phyloP scores from a whole-genome alignment of 1,140 invertebrate species.

The Nymphalis io region DNA sequence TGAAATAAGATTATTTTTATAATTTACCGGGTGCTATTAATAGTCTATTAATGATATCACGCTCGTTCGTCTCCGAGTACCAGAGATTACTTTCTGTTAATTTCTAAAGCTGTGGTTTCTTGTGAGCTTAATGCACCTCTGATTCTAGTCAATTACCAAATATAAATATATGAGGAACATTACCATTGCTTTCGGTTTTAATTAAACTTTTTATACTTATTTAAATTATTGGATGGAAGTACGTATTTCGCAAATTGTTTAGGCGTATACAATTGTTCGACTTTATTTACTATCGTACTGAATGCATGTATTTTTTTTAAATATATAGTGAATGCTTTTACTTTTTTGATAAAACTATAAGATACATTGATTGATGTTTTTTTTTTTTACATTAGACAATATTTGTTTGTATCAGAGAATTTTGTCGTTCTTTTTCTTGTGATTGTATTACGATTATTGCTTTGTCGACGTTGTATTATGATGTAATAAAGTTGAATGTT shows the following conservation, averaged over 20 bases:
- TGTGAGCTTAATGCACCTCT: background rate
- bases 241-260: no score
- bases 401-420: background rate
- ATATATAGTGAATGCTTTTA: no score
- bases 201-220: no score
- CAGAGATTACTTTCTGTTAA: no score
- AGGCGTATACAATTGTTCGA: no score
- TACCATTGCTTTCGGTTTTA: no score
- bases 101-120: no score
- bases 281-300: no score
- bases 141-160: constrained; percentile 15
- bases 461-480: background rate
- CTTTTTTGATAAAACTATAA: no score
- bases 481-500: constrained; percentile 15
- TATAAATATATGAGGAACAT: background rate
- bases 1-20: constrained; percentile 25
- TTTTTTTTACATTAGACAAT: background rate
- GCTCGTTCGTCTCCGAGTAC: background rate
- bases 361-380: no score
- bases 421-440: background rate
- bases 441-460: background rate
- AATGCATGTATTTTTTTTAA: no score
- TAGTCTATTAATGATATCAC: background rate
- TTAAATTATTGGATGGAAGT: no score
- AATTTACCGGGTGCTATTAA: background rate